Conservation (phyloP, 2,797 vertebrate genomes). For the Cuculus canorus region DNA sequence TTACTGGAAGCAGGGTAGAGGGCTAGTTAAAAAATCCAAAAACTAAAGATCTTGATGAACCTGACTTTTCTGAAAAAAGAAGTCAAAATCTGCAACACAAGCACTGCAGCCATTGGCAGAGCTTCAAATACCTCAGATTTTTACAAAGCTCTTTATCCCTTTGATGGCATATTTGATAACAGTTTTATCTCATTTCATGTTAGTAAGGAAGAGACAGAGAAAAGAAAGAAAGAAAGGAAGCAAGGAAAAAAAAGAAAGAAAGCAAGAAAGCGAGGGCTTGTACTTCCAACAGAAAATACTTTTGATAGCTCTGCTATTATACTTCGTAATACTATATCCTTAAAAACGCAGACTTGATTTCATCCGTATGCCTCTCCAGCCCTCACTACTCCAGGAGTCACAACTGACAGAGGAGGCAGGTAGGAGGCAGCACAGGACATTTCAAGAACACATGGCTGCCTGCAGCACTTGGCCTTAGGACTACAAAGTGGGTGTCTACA, state of each 20-base stretch:
- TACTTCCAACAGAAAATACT: constrained; percentile 66
- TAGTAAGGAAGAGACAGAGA: background rate
- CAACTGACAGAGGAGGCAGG: constrained; percentile 42
- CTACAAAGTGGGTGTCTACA: constrained; percentile 5
- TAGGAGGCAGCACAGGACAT: constrained; percentile 80
- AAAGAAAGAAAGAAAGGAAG: background rate
- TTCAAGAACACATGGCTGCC: constrained; percentile 64
- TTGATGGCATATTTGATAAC: constrained; percentile 75
- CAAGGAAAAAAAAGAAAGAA: background rate
- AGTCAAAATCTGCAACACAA: constrained; percentile 58
- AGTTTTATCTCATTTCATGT: constrained; percentile 70
- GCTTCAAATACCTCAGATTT: constrained; percentile 70
- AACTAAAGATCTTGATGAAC: constrained; percentile 27
- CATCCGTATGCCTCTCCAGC: background rate
- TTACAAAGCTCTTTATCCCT: constrained; percentile 70
- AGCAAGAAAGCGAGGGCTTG: constrained; percentile 31
- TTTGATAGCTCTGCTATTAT: constrained; percentile 61
- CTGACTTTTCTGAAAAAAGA: constrained; percentile 46
- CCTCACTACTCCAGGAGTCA: background rate
- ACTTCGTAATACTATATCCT: constrained; percentile 55
- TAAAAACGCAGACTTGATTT: constrained; percentile 10
- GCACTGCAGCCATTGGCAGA: constrained; percentile 53
- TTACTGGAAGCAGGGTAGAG: background rate
- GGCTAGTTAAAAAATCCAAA: background rate
- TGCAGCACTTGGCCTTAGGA: background rate